These are phyloP conservation scores for Aphelinus certus DNA, from an alignment of 1,140 invertebrate species.

Conservation along the genomic window DNA sequence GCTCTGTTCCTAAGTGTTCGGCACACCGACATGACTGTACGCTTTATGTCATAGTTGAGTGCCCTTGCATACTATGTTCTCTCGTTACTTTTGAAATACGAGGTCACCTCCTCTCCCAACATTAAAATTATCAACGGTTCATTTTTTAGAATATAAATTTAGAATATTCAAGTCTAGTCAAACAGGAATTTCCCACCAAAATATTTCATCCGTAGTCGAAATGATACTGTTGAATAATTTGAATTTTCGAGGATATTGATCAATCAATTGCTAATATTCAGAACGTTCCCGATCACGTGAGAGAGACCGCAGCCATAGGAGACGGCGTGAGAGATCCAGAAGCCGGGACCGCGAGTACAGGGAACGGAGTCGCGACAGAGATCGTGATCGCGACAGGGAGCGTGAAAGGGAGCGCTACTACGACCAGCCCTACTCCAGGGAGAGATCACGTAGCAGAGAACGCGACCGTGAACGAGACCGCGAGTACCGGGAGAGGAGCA, in stretches of 20 bases:
- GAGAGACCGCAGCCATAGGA: conserved; percentile 74
- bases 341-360: conserved; percentile 81
- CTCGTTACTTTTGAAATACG: too few species aligned
- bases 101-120: too few species aligned
- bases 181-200: too few species aligned
- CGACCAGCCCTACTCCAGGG: conserved; percentile 61
- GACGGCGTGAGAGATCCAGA: conserved; percentile 80
- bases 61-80: too few species aligned
- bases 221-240: too few species aligned
- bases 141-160: too few species aligned
- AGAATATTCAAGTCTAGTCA: too few species aligned
- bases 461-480: conserved; percentile 74
- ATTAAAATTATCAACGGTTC: too few species aligned
- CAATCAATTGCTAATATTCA: conserved; percentile 48
- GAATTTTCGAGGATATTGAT: neutral
- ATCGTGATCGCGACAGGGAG: conserved; percentile 71
- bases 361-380: conserved; percentile 78
- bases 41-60: too few species aligned
- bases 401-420: conserved; percentile 64
- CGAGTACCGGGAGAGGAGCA: conserved; percentile 73
- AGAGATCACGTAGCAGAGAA: conserved; percentile 77
- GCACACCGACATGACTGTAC: too few species aligned
- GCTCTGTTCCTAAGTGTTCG: too few species aligned
- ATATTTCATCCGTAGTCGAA: too few species aligned
- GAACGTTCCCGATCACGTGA: conserved; percentile 82